phyloP scores from a whole-genome alignment of 2,113 vertebrate genomes.

The Oceanodroma tethys region DNA sequence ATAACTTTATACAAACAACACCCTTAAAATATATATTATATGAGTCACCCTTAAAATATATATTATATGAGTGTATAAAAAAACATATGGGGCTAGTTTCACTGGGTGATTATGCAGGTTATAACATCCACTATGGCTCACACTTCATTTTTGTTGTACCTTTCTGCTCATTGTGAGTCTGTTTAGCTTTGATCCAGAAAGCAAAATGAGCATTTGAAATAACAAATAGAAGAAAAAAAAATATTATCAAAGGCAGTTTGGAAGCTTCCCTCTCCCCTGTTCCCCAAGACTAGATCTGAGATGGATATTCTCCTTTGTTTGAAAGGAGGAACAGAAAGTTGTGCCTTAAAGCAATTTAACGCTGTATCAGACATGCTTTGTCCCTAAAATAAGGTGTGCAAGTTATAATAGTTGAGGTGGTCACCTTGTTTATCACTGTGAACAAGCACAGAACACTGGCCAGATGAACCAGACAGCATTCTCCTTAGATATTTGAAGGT shows the following conservation, averaged over 20 bases:
- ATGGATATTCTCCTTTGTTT: neutral
- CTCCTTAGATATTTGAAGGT: neutral
- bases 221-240: neutral
- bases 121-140: neutral
- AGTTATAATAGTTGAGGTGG: neutral
- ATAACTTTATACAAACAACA: neutral
- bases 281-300: neutral
- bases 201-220: neutral
- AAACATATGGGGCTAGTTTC: neutral
- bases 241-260: neutral
- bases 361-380: neutral
- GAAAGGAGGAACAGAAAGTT: neutral
- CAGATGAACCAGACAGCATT: neutral
- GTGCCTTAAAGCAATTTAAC: neutral
- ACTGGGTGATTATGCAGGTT: neutral
- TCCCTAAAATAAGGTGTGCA: neutral
- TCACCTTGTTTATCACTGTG: neutral
- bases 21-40: neutral
- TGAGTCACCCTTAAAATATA: neutral
- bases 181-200: neutral
- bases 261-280: neutral
- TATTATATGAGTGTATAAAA: neutral
- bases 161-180: neutral
- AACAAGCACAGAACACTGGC: neutral
- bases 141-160: neutral